Evolutionary conservation across 1,140 invertebrate species (phyloP).

Genomic region (Palaemon carinicauda): DNA sequence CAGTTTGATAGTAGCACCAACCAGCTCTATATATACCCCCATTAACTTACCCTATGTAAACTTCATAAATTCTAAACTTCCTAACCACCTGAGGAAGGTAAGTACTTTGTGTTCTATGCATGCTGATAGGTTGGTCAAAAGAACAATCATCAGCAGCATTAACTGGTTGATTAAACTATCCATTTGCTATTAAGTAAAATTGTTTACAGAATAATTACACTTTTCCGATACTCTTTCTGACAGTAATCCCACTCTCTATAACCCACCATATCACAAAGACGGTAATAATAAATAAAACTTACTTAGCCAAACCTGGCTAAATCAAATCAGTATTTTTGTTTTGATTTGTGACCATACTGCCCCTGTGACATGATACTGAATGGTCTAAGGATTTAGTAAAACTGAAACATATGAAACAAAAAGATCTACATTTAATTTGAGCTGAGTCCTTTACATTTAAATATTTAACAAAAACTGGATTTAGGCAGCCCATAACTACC

Average conservation of each 20-base stretch:
- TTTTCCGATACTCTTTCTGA: background rate
- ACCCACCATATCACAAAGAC: slow-evolving; percentile 21
- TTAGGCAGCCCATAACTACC: slow-evolving; percentile 10
- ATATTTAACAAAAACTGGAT: slow-evolving; percentile 10
- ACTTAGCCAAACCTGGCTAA: background rate
- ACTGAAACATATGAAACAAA: background rate
- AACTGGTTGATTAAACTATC: too few relatives aligned
- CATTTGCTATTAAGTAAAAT: too few relatives aligned
- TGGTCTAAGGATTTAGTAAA: background rate
- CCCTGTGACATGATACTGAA: background rate
- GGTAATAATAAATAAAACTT: background rate
- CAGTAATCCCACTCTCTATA: slow-evolving; percentile 26
- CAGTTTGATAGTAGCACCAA: background rate
- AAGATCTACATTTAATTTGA: slow-evolving; percentile 21
- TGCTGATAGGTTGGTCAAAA: too few relatives aligned
- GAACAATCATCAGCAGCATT: too few relatives aligned
- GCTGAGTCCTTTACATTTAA: slow-evolving; percentile 1
- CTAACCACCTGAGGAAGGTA: slow-evolving; percentile 1
- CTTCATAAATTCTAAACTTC: background rate
- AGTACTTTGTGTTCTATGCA: background rate
- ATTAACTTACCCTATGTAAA: background rate
- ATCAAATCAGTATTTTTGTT: slow-evolving; percentile 20
- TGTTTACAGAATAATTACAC: too few relatives aligned
- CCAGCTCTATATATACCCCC: background rate
- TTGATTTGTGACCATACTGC: slow-evolving; percentile 46